Base-by-base conservation (phyloP, 2,797 vertebrate species). In the Coendou prehensilis region DNA sequence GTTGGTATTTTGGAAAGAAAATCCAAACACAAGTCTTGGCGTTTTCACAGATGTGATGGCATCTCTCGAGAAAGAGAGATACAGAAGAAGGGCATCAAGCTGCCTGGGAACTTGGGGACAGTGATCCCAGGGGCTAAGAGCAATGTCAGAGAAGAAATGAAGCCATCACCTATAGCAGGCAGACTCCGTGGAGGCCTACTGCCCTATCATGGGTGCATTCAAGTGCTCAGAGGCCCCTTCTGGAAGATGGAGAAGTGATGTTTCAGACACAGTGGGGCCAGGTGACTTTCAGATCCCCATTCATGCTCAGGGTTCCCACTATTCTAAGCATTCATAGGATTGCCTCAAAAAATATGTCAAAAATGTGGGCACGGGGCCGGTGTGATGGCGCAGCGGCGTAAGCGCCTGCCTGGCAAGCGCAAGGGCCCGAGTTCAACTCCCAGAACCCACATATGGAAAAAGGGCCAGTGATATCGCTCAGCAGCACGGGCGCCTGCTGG, bases 121-220 rank as follows among this genome's bases (percentile, higher is more conserved):
- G 20, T 20, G 23, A 41, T 0, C 2, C 17, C 4, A 2, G 23
- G 8, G 3, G 1, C 11, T 3, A 2, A 75, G 37, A 80, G n/a
- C 11, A 56, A 18, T 0, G 6, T 0, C 3, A 9, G 59, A 45
- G 76, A 84, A 94, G 63, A 85, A 76, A 54, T 1, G 2, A 45
- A 23, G 18, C 56, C 0, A 1, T 54, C 3, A 5, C 3, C 23
- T 30, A 0, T 0, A 28, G 73, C 18, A 28, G 13, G 18, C 37
- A 30, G 4, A 20, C 33, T 20, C 0, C 1, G 0, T 13, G 15
- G 28, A 13, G 14, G 14, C 52, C 64, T 47, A 0, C 9, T 9
- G 37, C 67, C 33, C 47, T 71, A 0, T 23, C 20, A 4, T 37
- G 28, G n/a, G 64, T 8, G 1, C 52, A 33, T 47, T 30, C n/a